Evolutionary conservation across 1,140 invertebrate species (phyloP).

Genomic region (Zeugodacus cucurbitae): DNA sequence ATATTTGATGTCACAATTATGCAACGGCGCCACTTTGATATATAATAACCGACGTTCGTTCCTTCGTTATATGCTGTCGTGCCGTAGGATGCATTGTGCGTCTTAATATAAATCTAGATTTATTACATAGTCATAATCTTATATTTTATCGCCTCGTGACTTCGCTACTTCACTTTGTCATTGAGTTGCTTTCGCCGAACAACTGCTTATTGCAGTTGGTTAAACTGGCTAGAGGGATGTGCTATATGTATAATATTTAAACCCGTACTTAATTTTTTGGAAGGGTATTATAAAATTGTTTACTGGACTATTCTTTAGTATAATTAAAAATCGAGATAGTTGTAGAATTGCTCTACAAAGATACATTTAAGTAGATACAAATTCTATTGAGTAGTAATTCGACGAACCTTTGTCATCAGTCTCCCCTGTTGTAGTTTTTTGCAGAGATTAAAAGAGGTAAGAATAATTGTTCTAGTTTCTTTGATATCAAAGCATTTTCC

Average conservation of each 20-base stretch:
- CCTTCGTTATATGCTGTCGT: not conserved
- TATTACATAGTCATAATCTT: constrained; percentile 32
- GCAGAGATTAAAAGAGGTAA: no score
- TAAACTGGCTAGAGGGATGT: no score
- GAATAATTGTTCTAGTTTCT: no score
- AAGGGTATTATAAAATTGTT: not conserved
- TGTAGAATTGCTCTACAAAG: no score
- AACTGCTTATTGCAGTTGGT: not conserved
- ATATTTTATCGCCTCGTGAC: constrained; percentile 11
- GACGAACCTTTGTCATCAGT: no score
- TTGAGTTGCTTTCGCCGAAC: not conserved
- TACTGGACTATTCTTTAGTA: no score
- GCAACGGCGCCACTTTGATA: not conserved
- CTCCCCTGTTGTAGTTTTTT: no score
- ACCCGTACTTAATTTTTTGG: not conserved
- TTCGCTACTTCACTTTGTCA: constrained; percentile 11
- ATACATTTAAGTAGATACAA: no score
- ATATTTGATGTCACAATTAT: constrained; percentile 12
- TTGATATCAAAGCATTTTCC: no score
- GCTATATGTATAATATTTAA: not conserved
- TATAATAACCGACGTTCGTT: not conserved
- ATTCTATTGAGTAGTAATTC: no score
- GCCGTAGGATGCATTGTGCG: not conserved
- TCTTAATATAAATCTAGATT: constrained; percentile 35
- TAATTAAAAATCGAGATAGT: no score